Base-by-base conservation (phyloP, 2,797 vertebrate species). In the Benthosema pterotum region DNA sequence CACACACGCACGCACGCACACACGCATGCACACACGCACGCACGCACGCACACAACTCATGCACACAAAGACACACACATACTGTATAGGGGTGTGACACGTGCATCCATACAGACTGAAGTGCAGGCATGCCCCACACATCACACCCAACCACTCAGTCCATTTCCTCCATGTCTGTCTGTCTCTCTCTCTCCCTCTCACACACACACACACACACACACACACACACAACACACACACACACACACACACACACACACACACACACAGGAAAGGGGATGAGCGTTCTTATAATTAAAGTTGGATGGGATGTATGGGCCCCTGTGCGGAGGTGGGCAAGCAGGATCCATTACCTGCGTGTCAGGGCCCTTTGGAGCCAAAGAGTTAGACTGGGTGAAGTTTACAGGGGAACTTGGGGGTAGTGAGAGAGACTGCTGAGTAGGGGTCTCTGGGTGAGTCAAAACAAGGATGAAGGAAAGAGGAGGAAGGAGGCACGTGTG, bases 201-300 rank as follows among this genome's bases (percentile, higher is more conserved):
- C 28, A 32, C 28, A 32, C 28, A 32, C 28, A 32, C 28, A 32
- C 28, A 32, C 28, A 32, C 28, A 32, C 28, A 32, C 28, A 32
- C 28, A 32, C 28, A 32, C 28, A 32, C 28, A 32, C 28, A 32
- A 32, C 28, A 32, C 28, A 32, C 28, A 38, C 53, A 22, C 51
- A 22, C 49, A 2, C 18, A 52, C 5, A 18, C 50, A 1, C 5
- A 2, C 48, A 50, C 52, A 53, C 52, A 32, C 28, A 13, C 25
- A 5, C 55, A 47, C 47, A 18, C 46, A 25, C 57, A 60, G 63
- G 52, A 79, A 69, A 79, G 32, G 57, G 67, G 83, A 88, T 87
- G 88, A 85, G 84, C 73, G 63, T 65, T 71, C 84, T 89, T 91
- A 89, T 25, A 92, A 91, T 92, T 91, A 92, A 92, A 87, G 72